phyloP scores from a whole-genome alignment of 2,888 invertebrate species.

The Hirtodrosophila trivittata region DNA sequence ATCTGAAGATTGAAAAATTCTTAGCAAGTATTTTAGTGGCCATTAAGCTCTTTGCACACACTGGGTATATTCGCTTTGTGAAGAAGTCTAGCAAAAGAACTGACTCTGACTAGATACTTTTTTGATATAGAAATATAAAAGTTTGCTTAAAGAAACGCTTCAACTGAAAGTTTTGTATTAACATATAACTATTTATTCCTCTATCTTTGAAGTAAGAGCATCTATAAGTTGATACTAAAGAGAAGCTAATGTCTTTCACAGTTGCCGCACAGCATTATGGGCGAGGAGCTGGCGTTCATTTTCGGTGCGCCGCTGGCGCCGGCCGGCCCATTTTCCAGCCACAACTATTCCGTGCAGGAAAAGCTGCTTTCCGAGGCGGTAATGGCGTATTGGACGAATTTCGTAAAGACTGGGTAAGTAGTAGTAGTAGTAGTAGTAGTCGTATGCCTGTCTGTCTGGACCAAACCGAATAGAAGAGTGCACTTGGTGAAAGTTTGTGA shows the following conservation, averaged over 20 bases:
- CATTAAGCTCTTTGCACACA: constrained; percentile 1
- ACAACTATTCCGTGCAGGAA: constrained; percentile 91
- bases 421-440: too few relatives aligned
- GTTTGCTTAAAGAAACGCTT: too few relatives aligned
- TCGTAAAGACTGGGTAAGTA: constrained; percentile 93
- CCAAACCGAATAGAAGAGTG: constrained; percentile 59
- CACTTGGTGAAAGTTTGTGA: constrained; percentile 63
- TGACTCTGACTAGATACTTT: too few relatives aligned
- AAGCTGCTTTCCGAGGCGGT: constrained; percentile 92
- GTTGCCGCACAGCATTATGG: constrained; percentile 91
- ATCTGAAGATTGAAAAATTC: constrained; percentile 46
- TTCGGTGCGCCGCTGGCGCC: constrained; percentile 93
- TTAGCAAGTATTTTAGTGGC: constrained; percentile 28
- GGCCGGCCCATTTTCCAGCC: constrained; percentile 88
- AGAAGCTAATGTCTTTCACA: constrained; percentile 72
- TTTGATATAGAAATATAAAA: too few relatives aligned
- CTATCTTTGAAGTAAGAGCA: too few relatives aligned
- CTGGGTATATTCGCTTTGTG: constrained; percentile 23
- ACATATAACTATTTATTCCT: too few relatives aligned
- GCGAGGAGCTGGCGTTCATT: constrained; percentile 94
- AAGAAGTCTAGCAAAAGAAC: too few relatives aligned
- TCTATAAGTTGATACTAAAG: not conserved
- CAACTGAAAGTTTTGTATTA: too few relatives aligned
- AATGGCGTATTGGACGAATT: constrained; percentile 95
- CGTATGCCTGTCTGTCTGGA: constrained; percentile 17